phyloP scores from a whole-genome alignment of 35 echinoderm and acorn worm species.

The Diadema setosum region DNA sequence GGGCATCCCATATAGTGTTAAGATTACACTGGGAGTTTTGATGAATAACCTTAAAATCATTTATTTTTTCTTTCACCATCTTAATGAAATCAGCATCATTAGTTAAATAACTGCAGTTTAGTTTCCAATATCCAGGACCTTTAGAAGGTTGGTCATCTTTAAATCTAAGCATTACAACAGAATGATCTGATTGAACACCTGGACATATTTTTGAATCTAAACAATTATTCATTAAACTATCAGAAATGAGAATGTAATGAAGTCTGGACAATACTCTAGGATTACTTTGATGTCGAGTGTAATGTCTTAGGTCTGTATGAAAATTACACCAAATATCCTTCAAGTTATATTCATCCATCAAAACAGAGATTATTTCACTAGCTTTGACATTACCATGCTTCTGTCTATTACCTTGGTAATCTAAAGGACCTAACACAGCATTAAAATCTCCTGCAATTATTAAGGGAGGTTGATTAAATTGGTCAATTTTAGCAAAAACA shows the following conservation, averaged over 20 bases:
- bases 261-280: background rate
- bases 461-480: background rate
- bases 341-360: constrained; percentile 14
- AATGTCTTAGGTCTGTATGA: background rate
- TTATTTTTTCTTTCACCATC: background rate
- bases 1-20: background rate
- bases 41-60: background rate
- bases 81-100: background rate
- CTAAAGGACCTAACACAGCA: background rate
- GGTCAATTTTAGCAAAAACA: background rate
- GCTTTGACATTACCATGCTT: background rate
- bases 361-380: background rate
- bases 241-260: background rate
- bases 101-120: background rate
- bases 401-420: background rate
- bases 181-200: background rate
- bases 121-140: too few species aligned
- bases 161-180: background rate
- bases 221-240: background rate
- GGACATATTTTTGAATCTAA: background rate
- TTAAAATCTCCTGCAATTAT: constrained; percentile 1
- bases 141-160: background rate
- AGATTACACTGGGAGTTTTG: background rate
- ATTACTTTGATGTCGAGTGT: background rate
- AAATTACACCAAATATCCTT: constrained; percentile 17